Base-by-base conservation (phyloP, 1,140 invertebrate genomes). In the Phortica variegata region DNA sequence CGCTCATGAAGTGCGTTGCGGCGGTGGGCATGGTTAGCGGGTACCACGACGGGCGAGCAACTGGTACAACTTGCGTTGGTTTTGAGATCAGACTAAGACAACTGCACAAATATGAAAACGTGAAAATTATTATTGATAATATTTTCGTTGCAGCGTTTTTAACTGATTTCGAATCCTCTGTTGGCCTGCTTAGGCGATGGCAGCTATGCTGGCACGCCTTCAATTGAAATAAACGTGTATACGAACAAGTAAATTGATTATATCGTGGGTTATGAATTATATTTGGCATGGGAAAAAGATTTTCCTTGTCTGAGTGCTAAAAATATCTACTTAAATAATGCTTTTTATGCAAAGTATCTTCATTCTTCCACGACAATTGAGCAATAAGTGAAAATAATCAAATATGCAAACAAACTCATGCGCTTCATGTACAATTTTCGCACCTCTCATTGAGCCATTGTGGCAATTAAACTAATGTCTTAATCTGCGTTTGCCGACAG, bases 401-500 rank as follows among this genome's bases (percentile, higher is more conserved):
- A 62, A 60, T 62, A 58, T 7, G 47, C 56, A 58, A 62, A 60
- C 54, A 61, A 53, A 45, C 31, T 31, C 33, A 38, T 52, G 33
- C 31, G 26, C 38, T 29, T 50, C 40, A 13, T 46, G 31, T 21
- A 37, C 26, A 53, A 29, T 34, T 48, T 43, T 52, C 54, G 46
- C 58, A 60, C 55, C 55, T 60, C 47, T 41, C 40, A 41, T 8
- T n/a, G 7, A 38, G 16, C 36, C 4, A 38, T 38, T 15, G 55
- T 49, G 52, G 63, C 63, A 68, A 68, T 68, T 68, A 68, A 69
- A 68, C 69, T 69, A 68, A 68, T 68, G 63, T 68, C 65, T 61
- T 68, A 68, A 68, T 68, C 63, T 68, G 60, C 60, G 49, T 69
- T 68, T 68, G 69, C 46, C 10, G 60, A 54, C 65, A 68, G 69